Evolutionary conservation across 1,140 invertebrate genomes (phyloP).

Genomic region (Asobara japonica): DNA sequence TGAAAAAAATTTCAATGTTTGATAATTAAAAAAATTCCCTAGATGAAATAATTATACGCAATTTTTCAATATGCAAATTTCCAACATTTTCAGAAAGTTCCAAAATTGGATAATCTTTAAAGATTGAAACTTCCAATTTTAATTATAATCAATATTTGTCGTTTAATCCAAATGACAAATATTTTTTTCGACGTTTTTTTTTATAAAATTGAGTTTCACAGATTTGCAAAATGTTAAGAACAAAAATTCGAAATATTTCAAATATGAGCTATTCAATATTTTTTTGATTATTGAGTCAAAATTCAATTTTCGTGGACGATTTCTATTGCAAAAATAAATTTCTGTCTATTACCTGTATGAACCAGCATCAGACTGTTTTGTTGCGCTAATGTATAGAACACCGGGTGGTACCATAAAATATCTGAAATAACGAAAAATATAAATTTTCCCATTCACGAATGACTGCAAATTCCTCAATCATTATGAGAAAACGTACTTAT

Average conservation of each 20-base stretch:
- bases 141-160: no score
- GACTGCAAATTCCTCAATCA: conserved; percentile 20
- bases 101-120: no score
- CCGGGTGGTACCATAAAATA: conserved; percentile 68
- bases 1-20: conserved; percentile 42
- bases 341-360: conserved; percentile 67
- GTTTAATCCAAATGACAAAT: no score
- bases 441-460: conserved; percentile 9
- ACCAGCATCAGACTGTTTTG: conserved; percentile 69
- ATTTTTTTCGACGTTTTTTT: no score
- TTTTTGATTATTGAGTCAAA: no score
- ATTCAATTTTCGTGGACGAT: not conserved
- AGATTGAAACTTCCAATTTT: no score
- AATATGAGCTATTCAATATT: no score
- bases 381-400: conserved; percentile 69
- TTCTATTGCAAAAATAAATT: not conserved
- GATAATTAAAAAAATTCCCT: not conserved
- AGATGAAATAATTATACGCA: not conserved
- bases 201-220: no score
- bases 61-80: no score
- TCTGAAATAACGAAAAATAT: conserved; percentile 46
- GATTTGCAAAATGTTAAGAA: no score
- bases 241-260: no score
- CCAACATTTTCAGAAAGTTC: no score
- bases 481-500: conserved; percentile 50